Evolutionary conservation across 2,888 invertebrate species (phyloP).

Genomic region (Keiferia lycopersicella): DNA sequence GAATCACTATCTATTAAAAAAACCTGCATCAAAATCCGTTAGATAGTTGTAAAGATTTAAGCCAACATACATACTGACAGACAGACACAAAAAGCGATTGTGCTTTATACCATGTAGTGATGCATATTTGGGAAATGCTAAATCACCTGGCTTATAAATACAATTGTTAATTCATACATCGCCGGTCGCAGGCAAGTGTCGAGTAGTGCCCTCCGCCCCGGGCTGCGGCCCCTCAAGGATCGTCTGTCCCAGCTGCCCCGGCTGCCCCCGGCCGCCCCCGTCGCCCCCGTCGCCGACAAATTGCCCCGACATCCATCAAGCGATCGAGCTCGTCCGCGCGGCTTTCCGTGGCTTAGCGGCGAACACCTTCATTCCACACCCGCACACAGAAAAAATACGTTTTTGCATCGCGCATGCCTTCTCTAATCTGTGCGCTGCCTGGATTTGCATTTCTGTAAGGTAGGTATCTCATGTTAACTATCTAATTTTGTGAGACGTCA

Average conservation of each 20-base stretch:
- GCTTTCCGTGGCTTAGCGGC: neutral
- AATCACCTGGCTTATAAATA: neutral
- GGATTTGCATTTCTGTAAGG: too few relatives aligned
- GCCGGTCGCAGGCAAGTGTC: neutral
- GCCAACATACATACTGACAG: too few relatives aligned
- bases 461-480: too few relatives aligned
- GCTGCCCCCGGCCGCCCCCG: neutral
- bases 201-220: neutral
- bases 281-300: neutral
- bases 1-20: too few relatives aligned
- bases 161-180: constrained; percentile 3
- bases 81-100: too few relatives aligned
- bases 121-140: too few relatives aligned
- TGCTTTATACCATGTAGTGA: too few relatives aligned
- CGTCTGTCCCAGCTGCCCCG: neutral
- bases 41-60: too few relatives aligned
- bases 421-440: too few relatives aligned
- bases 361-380: constrained; percentile 5
- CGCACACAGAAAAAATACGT: constrained; percentile 6
- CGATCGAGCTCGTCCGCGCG: constrained; percentile 9
- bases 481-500: too few relatives aligned
- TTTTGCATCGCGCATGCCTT: too few relatives aligned
- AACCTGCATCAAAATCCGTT: too few relatives aligned
- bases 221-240: neutral
- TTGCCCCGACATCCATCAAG: constrained; percentile 17